Evolutionary conservation across 2,797 vertebrate species (phyloP).

Genomic region (Oophaga sylvatica): DNA sequence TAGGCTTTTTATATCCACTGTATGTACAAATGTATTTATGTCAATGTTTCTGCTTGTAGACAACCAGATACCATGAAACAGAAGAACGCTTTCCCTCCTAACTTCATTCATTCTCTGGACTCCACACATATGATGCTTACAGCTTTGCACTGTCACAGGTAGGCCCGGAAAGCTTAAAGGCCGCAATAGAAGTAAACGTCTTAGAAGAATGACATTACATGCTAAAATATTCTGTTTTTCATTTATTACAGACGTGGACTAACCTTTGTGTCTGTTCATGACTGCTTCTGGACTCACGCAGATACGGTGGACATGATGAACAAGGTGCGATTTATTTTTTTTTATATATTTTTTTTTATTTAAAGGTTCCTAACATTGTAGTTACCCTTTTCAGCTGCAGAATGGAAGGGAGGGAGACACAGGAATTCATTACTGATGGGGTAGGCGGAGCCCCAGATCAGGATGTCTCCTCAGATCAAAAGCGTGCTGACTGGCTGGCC

Average conservation of each 20-base stretch:
- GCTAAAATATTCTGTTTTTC: too few species aligned
- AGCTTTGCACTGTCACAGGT: slow-evolving; percentile 88
- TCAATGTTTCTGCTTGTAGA: slow-evolving; percentile 70
- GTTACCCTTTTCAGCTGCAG: too few species aligned
- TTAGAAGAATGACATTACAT: not conserved
- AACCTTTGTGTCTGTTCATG: slow-evolving; percentile 94
- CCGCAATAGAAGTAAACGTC: not conserved
- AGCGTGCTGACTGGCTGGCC: too few species aligned
- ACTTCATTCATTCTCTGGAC: slow-evolving; percentile 98
- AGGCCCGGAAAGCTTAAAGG: slow-evolving; percentile 33
- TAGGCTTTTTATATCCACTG: too few species aligned
- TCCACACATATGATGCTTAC: slow-evolving; percentile 99
- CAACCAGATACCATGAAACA: slow-evolving; percentile 91
- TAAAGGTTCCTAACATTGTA: too few species aligned
- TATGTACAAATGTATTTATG: too few species aligned
- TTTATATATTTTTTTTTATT: not conserved
- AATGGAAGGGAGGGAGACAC: too few species aligned
- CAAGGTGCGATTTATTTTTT: slow-evolving; percentile 76
- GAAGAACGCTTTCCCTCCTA: slow-evolving; percentile 96
- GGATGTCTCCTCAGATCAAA: too few species aligned
- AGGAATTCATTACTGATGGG: too few species aligned
- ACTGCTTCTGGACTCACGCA: slow-evolving; percentile 97
- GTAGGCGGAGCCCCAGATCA: too few species aligned
- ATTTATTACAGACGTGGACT: slow-evolving; percentile 79
- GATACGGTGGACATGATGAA: slow-evolving; percentile 90